A percentile compares a stretch with the other conserved stretches of the same genome.
phyloP scores from a whole-genome alignment of 2,113 vertebrate species.

The Spea bombifrons region DNA sequence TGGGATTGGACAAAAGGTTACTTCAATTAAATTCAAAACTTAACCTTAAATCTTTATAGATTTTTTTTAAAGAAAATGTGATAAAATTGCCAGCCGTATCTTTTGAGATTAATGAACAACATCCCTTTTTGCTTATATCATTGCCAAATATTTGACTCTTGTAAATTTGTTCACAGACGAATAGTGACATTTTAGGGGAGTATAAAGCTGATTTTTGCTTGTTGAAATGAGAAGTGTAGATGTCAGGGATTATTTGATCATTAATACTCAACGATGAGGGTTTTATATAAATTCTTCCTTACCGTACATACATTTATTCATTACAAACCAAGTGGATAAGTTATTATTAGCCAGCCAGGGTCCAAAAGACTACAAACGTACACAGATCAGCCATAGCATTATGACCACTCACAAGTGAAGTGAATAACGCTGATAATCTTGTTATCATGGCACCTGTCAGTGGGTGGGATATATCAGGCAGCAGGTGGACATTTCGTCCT shows the following conservation, averaged over 20 bases:
- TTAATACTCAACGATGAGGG: constrained; percentile 36
- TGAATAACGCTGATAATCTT: too few species aligned
- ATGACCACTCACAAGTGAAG: too few species aligned
- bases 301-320: neutral
- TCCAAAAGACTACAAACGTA: neutral
- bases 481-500: too few species aligned
- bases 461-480: too few species aligned
- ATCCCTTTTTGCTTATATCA: constrained; percentile 54
- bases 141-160: constrained; percentile 55
- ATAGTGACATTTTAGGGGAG: constrained; percentile 56
- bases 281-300: constrained; percentile 20
- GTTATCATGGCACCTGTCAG: too few species aligned
- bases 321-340: neutral
- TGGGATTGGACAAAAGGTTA: constrained; percentile 77
- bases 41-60: constrained; percentile 68
- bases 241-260: constrained; percentile 23
- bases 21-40: constrained; percentile 77
- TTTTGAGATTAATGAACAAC: constrained; percentile 67
- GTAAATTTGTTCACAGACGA: constrained; percentile 53
- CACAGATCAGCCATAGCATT: too few species aligned
- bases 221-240: constrained; percentile 48
- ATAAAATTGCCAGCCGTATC: constrained; percentile 66
- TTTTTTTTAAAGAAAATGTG: constrained; percentile 68
- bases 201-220: constrained; percentile 54
- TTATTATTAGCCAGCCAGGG: neutral